phyloP scores from a whole-genome alignment of 92 coral and sea anemone species.

The Zoanthus sociatus region DNA sequence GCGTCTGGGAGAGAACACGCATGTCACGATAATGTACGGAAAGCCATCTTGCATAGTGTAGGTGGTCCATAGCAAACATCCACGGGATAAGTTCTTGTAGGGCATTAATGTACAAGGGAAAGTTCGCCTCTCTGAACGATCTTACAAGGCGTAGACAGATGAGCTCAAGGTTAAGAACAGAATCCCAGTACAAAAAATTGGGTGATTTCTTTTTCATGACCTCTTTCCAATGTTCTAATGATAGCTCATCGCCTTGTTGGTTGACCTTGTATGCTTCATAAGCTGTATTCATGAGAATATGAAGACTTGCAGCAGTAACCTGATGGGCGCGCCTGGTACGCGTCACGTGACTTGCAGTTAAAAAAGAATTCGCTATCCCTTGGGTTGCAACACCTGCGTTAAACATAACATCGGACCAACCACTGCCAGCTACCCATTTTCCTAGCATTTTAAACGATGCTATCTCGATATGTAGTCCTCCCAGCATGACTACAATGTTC shows the following conservation, averaged over 20 bases:
- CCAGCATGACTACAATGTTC: constrained; percentile 39
- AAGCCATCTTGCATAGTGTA: too few relatives aligned
- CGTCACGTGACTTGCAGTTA: too few relatives aligned
- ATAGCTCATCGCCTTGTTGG: not conserved
- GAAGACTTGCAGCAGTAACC: constrained; percentile 6
- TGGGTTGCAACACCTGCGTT: constrained; percentile 41
- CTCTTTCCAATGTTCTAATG: not conserved
- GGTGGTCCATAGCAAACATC: constrained; percentile 71
- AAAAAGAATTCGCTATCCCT: constrained; percentile 19
- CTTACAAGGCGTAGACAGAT: constrained; percentile 28
- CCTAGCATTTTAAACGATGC: not conserved
- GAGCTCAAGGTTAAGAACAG: constrained; percentile 43
- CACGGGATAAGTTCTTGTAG: constrained; percentile 65
- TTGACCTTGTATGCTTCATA: not conserved
- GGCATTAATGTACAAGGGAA: constrained; percentile 60
- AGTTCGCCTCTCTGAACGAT: constrained; percentile 16
- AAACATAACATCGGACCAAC: not conserved
- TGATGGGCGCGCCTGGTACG: too few relatives aligned
- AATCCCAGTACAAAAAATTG: constrained; percentile 23
- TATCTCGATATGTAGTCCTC: too few relatives aligned
- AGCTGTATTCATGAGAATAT: constrained; percentile 28
- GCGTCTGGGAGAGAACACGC: constrained; percentile 42
- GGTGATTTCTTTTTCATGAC: not conserved
- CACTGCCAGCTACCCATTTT: constrained; percentile 27
- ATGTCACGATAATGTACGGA: constrained; percentile 19